Evolutionary conservation across 2,888 invertebrate genomes (phyloP).

Genomic region (Drosophila aldrichi): DNA sequence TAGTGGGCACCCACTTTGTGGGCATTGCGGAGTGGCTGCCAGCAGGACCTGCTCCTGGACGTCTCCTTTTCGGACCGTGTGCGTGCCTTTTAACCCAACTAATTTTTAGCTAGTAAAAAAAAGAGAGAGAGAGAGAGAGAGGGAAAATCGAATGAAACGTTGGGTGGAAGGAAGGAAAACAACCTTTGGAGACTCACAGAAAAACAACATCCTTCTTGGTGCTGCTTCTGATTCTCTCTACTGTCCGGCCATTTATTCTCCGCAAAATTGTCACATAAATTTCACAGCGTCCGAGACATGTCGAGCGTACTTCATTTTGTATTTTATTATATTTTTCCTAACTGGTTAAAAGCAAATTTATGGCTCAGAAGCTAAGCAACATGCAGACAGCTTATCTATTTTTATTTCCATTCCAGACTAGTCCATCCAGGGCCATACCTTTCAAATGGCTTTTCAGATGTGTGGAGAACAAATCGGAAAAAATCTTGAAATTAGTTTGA

Average conservation of each 20-base stretch:
- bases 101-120: slow-evolving; percentile 48
- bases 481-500: not conserved
- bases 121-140: not conserved
- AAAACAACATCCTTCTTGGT: slow-evolving; percentile 42
- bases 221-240: slow-evolving; percentile 24
- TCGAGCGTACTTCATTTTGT: slow-evolving; percentile 80
- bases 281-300: slow-evolving; percentile 73
- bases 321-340: slow-evolving; percentile 75
- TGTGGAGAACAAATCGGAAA: not conserved
- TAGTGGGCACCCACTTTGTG: slow-evolving; percentile 78
- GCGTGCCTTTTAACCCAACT: slow-evolving; percentile 77
- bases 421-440: not conserved
- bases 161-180: not conserved
- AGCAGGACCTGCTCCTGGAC: slow-evolving; percentile 31
- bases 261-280: slow-evolving; percentile 79
- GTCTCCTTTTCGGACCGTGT: slow-evolving; percentile 23
- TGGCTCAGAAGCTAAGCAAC: slow-evolving; percentile 31
- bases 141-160: not conserved
- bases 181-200: slow-evolving; percentile 26
- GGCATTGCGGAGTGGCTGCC: slow-evolving; percentile 58
- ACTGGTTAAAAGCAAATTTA: slow-evolving; percentile 74
- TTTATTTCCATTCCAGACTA: not conserved
- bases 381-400: slow-evolving; percentile 18
- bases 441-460: not conserved
- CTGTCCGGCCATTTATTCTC: slow-evolving; percentile 68